phyloP scores from a whole-genome alignment of 2,113 vertebrate species.

The Salminus brasiliensis region DNA sequence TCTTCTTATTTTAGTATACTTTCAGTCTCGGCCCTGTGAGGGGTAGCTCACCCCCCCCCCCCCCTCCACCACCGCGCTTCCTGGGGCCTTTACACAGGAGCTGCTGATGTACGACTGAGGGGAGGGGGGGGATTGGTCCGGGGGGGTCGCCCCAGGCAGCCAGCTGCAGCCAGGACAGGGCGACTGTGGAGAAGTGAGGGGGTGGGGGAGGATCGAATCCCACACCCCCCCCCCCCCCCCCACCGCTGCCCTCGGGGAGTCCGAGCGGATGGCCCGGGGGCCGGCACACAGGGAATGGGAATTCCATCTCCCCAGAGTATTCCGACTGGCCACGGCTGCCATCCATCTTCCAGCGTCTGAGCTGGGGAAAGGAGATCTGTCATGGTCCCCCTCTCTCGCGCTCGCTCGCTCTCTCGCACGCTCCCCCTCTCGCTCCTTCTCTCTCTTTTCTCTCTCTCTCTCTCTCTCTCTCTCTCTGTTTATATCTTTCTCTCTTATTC shows the following conservation, averaged over 20 bases:
- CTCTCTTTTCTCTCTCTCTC: background rate
- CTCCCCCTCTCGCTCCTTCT: background rate
- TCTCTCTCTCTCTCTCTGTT: background rate
- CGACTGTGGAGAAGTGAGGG: background rate
- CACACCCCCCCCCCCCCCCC: no score
- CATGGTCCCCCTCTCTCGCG: constrained; percentile 45
- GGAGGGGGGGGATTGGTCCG: background rate
- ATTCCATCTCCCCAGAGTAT: constrained; percentile 78
- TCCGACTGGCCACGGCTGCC: constrained; percentile 71
- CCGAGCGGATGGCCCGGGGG: constrained; percentile 61
- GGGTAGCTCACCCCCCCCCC: no score
- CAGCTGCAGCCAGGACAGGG: background rate
- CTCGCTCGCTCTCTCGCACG: background rate
- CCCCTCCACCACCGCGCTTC: background rate
- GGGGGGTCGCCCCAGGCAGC: background rate
- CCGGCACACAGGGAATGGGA: constrained; percentile 78
- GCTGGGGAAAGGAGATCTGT: constrained; percentile 30
- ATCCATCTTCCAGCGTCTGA: constrained; percentile 75
- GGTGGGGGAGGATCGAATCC: background rate
- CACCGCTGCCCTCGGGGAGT: background rate
- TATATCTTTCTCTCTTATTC: background rate
- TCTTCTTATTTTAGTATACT: no score
- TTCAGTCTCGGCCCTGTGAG: no score
- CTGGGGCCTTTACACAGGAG: background rate
- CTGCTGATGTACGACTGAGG: background rate